A percentile compares a stretch with the other conserved stretches of the same genome.
Evolutionary conservation across 2,888 invertebrate genomes (phyloP).

Genomic region (Cyclophora punctaria): DNA sequence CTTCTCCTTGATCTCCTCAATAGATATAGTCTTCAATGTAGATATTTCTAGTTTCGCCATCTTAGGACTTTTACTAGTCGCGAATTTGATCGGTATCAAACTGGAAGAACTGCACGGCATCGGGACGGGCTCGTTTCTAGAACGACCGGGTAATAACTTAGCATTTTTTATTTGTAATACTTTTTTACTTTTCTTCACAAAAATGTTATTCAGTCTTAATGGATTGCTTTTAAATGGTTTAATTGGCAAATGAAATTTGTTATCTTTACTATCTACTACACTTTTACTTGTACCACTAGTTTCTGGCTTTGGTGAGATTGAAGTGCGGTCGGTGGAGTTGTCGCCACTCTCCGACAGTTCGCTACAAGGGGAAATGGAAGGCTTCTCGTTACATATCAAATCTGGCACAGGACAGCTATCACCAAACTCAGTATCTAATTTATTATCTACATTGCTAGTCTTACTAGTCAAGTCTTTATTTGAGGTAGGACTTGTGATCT

Average conservation of each 20-base stretch:
- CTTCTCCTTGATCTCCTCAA: slow-evolving; percentile 45
- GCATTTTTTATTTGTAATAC: slow-evolving; percentile 62
- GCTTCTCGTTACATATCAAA: slow-evolving; percentile 69
- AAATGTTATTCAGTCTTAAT: slow-evolving; percentile 58
- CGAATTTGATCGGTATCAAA: slow-evolving; percentile 47
- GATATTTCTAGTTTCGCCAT: slow-evolving; percentile 12
- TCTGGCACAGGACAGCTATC: slow-evolving; percentile 67
- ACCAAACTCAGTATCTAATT: slow-evolving; percentile 56
- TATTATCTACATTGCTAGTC: slow-evolving; percentile 38
- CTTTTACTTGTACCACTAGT: slow-evolving; percentile 22
- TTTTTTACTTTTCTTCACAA: slow-evolving; percentile 64
- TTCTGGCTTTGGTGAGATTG: slow-evolving; percentile 41
- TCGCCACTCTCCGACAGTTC: slow-evolving; percentile 64
- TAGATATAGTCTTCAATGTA: slow-evolving; percentile 42
- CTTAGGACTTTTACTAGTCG: slow-evolving; percentile 38
- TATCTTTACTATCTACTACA: slow-evolving; percentile 27
- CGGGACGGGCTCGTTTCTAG: slow-evolving; percentile 20
- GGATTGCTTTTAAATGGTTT: slow-evolving; percentile 39
- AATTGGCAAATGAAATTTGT: slow-evolving; percentile 28
- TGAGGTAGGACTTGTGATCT: slow-evolving; percentile 51
- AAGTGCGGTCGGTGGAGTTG: slow-evolving; percentile 49
- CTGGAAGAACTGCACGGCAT: slow-evolving; percentile 47
- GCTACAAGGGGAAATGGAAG: slow-evolving; percentile 68
- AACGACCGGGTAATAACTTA: slow-evolving; percentile 26
- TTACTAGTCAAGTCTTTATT: slow-evolving; percentile 45